Evolutionary conservation across 2,113 vertebrate genomes (phyloP), one percentile per base, ranked within the genome.

Genomic region (Hymenochirus boettgeri): DNA sequence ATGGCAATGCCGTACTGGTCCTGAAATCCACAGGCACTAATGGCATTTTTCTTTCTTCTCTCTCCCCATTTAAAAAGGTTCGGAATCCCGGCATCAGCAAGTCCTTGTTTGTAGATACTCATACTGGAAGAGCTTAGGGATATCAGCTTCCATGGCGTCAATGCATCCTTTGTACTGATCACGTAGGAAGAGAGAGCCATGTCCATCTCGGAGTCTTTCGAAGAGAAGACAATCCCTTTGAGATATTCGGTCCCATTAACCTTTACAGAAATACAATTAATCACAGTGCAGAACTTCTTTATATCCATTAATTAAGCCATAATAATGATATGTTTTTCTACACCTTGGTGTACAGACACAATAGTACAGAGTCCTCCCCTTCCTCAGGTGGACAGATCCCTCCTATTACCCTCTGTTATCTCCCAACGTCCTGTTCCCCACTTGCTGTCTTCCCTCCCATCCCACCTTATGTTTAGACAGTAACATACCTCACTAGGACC

Each of bases 121-220:
- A 0, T 73, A 73, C 57, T 2, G 66, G 66, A 85, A 85, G 52
- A 87, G 79, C 1, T 75, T 74, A 0, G 27, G 12, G 17, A 87
- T 72, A 13, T 71, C 70, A 0, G 54, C 59, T 2, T 25, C 54
- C 83, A 86, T 86, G 33, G 22, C 21, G 1, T 1, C 17, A 0
- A 13, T 31, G 22, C 85, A 87, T 45, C 82, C 82, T 1, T 1
- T 25, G 2, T 87, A 87, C 67, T 81, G 83, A 64, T 87, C 85
- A 0, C 83, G 0, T 82, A 87, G 51, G 82, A 76, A 15, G 21
- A 29, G 2, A 2, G 26, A 13, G 76, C 77, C 81, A 76, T 77
- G 57, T 82, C 72, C 19, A 86, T 61, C 0, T 7, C n/a, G 1
- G 27, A n/a, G 64, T 82, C 76, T 51, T 50, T 48, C 19, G 24